Conservation (phyloP, 2,797 vertebrate species). For the Peromyscus aztecus region DNA sequence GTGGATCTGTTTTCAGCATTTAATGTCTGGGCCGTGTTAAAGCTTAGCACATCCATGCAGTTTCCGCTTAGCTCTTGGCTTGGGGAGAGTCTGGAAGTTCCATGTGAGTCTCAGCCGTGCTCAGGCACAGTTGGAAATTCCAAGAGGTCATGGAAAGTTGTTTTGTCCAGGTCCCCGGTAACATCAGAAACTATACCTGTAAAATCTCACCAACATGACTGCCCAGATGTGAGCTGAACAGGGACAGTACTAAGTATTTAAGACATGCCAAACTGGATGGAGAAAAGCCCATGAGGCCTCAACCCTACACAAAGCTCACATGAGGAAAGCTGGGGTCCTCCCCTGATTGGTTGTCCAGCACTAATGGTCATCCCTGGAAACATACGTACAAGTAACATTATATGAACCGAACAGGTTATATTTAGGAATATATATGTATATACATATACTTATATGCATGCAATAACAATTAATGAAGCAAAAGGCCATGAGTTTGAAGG, state of each 20-base stretch:
- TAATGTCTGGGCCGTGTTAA: constrained; percentile 27
- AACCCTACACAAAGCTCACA: background rate
- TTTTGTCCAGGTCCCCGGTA: background rate
- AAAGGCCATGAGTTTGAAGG: background rate
- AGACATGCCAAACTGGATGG: background rate
- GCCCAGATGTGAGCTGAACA: too few species aligned
- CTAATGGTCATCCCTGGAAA: background rate
- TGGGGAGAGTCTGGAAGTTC: background rate
- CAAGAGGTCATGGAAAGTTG: constrained; percentile 16
- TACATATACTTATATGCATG: background rate
- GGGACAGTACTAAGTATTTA: too few species aligned
- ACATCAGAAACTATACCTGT: background rate
- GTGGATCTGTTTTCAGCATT: constrained; percentile 31
- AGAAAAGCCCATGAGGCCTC: background rate
- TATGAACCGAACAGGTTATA: background rate
- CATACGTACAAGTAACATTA: background rate
- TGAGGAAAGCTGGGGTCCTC: background rate
- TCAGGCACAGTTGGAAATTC: background rate
- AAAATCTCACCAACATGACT: background rate
- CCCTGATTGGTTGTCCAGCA: background rate
- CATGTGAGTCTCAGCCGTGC: background rate
- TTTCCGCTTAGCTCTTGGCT: background rate
- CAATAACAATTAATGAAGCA: background rate
- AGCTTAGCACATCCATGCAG: background rate
- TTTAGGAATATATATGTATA: background rate